Base-by-base conservation (phyloP, 2,888 invertebrate genomes). In the Ditylenchus weischeri region DNA sequence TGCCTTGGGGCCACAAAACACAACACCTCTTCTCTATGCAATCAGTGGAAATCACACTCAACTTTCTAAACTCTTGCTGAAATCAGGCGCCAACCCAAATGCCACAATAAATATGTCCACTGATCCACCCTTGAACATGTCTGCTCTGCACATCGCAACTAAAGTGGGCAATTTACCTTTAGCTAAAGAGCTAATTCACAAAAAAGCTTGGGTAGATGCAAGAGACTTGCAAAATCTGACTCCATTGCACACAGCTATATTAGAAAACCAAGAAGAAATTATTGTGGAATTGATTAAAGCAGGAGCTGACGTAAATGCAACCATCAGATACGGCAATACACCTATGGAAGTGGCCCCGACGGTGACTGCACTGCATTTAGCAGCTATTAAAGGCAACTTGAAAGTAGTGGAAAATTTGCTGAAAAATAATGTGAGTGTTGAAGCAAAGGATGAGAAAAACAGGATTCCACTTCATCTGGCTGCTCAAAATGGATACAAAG, bases 301-400 rank as follows among this genome's bases (percentile, higher is more conserved):
- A 50, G 50, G 50, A 18, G 50, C 21, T 50, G 21, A 50, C 6
- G 50, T 50, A 50, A 50, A 50, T 21, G 50, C 21, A 19, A 50
- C 50, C 5, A 50, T 50, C n/a, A 50, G 50, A 21, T 50, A 50
- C 21, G 50, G 50, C 18, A 21, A 50, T 21, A 50, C n/a, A 19
- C 50, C 21, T 21, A 2, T 21, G 6, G 50, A 50, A 50, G 21
- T 21, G 18, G n/a, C 50, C n/a, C 50, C 50, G 6, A 50, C 6
- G 18, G 50, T 50, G 50, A 50, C 50, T 19, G 50, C 50, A 19
- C 21, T 50, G 50, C 50, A 50, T 50, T 50, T 50, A 21, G 50
- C 50, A 19, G 50, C 50, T 6, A 50, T 50, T 19, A 50, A 50
- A 50, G 50, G 50, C 18, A 50, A 6, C 21, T 50, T 21, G 6